Base-by-base conservation (phyloP, 2,797 vertebrate genomes). In the Echiichthys vipera region DNA sequence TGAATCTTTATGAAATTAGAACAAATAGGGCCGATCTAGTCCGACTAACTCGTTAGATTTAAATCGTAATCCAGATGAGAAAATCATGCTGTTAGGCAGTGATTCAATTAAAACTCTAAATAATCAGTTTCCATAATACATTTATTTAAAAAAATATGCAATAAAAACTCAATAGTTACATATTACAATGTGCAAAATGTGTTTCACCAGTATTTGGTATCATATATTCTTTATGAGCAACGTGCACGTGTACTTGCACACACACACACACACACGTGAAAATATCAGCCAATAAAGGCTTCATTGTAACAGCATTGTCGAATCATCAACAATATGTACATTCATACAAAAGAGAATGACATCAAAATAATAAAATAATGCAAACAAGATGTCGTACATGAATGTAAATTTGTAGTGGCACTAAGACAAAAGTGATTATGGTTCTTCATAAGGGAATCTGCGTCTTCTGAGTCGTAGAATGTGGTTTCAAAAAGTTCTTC, bases 231-330 rank as follows among this genome's bases (percentile, higher is more conserved):
- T 24, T 29, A 56, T 17, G 1, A 50, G 22, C 10, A 36, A 56
- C 2, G 36, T 32, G 3, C 45, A 49, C 18, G 11, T 47, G 4
- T 12, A 36, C 20, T 17, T 39, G 6, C 20, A 18, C 32, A 42
- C 12, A 14, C 45, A 27, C 24, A 1, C 3, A 14, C 15, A 13
- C n/a, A 45, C 32, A 5, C 30, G 9, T 3, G 0, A 34, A 50
- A 29, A 50, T 20, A 58, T 87, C 81, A 55, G 75, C 85, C 79
- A 32, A 3, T 13, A 7, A 50, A 24, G 66, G 84, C 77, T 18
- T 89, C 81, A 88, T 83, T 46, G 39, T 29, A 18, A 56, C 32
- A 20, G 5, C 20, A 49, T 25, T 42, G 6, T 39, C 58, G 5
- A 59, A 59, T 10, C 5, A 42, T 37, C 14, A 51, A 12, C 11